Evolutionary conservation across 2,797 vertebrate species (phyloP).

Genomic region (Alosa sapidissima): DNA sequence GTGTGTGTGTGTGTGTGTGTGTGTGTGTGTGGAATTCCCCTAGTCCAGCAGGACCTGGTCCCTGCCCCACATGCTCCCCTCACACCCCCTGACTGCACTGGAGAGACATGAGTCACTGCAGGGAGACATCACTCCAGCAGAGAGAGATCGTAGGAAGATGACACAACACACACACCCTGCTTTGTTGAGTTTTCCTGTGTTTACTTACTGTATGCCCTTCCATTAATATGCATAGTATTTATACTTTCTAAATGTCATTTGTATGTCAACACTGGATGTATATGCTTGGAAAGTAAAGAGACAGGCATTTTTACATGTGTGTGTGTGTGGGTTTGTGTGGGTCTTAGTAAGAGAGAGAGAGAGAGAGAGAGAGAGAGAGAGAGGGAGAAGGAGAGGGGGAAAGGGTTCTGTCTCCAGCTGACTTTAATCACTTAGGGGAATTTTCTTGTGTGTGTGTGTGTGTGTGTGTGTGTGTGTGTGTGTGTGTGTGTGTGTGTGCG

Average conservation of each 20-base stretch:
- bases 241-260: not conserved
- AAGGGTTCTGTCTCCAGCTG: constrained; percentile 16
- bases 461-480: constrained; percentile 7
- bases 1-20: constrained; percentile 24
- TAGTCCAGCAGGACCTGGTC: constrained; percentile 57
- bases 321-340: not conserved
- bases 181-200: not conserved
- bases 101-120: constrained; percentile 28
- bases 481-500: not conserved
- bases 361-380: constrained; percentile 13
- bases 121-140: not conserved
- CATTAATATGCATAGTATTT: not conserved
- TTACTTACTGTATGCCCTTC: not conserved
- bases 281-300: too few species aligned
- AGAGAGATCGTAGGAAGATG: constrained; percentile 33
- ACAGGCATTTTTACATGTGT: not conserved
- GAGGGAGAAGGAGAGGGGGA: not conserved
- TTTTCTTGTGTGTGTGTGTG: not conserved
- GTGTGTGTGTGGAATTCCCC: constrained; percentile 70
- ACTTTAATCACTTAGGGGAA: constrained; percentile 35
- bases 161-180: constrained; percentile 10
- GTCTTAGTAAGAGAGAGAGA: constrained; percentile 27
- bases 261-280: not conserved
- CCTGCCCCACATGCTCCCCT: constrained; percentile 41
- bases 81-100: constrained; percentile 58